Evolutionary conservation across 2,113 vertebrate genomes (phyloP).

Genomic region (Pterocles gutturalis): DNA sequence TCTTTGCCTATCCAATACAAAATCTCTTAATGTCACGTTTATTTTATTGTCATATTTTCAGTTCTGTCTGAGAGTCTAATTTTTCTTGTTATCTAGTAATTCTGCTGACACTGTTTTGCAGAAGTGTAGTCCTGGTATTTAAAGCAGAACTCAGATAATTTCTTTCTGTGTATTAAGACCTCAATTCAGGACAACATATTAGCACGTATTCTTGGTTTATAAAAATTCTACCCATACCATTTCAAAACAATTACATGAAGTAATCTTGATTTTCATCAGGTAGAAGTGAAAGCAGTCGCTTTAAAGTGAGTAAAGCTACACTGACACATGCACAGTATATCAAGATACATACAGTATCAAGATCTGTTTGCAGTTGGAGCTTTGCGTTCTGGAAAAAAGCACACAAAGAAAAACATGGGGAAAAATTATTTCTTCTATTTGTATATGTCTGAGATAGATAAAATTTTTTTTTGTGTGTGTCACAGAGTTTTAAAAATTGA

Average conservation of each 20-base stretch:
- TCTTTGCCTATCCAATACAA: not conserved
- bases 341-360: not conserved
- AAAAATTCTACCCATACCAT: not conserved
- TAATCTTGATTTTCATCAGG: not conserved
- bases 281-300: not conserved
- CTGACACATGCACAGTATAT: not conserved
- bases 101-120: not conserved
- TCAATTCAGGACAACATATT: not conserved
- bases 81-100: not conserved
- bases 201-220: not conserved
- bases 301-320: not conserved
- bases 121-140: not conserved
- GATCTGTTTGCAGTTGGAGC: not conserved
- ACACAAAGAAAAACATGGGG: not conserved
- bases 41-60: not conserved
- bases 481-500: not conserved
- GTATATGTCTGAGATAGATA: not conserved
- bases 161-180: not conserved
- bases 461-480: not conserved
- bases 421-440: not conserved
- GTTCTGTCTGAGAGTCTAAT: not conserved
- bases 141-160: not conserved
- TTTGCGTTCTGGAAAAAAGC: not conserved
- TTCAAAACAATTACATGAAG: not conserved
- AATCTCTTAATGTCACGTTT: not conserved